Evolutionary conservation across 2,888 invertebrate species (phyloP).

Genomic region (Eupithecia vulgata): DNA sequence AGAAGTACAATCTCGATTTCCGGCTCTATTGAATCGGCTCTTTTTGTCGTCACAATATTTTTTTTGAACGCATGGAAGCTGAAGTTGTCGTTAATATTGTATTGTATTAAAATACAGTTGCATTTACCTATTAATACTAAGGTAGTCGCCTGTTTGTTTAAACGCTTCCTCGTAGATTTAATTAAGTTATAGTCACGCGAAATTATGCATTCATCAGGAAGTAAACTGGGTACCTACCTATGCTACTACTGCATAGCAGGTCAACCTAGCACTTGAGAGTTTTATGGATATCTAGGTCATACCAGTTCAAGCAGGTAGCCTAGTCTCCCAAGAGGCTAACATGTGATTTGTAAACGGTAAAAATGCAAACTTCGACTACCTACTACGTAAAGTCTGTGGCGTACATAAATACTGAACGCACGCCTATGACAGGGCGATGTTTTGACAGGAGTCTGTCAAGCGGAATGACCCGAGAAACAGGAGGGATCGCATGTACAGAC

Average conservation of each 20-base stretch:
- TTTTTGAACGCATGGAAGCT: background rate
- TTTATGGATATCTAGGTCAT: constrained; percentile 14
- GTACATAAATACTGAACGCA: too few relatives aligned
- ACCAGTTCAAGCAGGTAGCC: constrained; percentile 9
- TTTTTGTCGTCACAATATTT: background rate
- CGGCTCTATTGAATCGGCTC: background rate
- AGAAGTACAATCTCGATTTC: background rate
- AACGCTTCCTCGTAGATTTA: constrained; percentile 12
- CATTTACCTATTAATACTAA: background rate
- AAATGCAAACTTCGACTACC: constrained; percentile 2
- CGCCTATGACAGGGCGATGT: too few relatives aligned
- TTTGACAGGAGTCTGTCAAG: too few relatives aligned
- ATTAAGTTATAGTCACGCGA: constrained; percentile 21
- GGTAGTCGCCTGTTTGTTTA: constrained; percentile 1
- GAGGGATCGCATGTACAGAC: too few relatives aligned
- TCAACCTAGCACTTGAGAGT: background rate
- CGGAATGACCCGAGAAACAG: too few relatives aligned
- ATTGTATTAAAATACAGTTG: background rate
- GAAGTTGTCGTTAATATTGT: background rate
- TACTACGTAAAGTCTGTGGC: too few relatives aligned
- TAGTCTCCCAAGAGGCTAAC: constrained; percentile 4
- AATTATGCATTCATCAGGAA: constrained; percentile 17
- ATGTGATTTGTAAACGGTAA: background rate
- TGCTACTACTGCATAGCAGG: background rate
- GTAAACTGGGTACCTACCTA: background rate